These are phyloP conservation scores for Carapus acus DNA, from an alignment of 2,797 vertebrate genomes.

Conservation along the genomic window DNA sequence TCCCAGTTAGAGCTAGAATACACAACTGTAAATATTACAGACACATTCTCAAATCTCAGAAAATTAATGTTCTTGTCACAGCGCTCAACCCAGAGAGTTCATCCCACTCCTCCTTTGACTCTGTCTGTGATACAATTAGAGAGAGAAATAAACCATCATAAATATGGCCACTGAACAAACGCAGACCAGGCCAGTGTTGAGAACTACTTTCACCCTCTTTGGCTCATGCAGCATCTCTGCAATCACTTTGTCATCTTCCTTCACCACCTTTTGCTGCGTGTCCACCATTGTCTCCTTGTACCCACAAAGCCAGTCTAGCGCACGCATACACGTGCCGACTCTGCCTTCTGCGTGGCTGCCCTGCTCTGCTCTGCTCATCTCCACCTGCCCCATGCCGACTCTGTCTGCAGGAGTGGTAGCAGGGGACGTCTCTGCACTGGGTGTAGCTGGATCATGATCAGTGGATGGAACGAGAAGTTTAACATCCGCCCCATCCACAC, in stretches of 20 bases:
- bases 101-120: neutral
- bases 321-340: constrained; percentile 62
- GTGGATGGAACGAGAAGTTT: constrained; percentile 81
- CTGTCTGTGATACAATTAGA: constrained; percentile 69
- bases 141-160: constrained; percentile 96
- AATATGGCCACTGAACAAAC: constrained; percentile 90
- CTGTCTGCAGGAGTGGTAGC: constrained; percentile 79
- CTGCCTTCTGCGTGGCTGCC: constrained; percentile 42
- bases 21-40: constrained; percentile 75
- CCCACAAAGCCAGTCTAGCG: constrained; percentile 86
- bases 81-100: neutral
- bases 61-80: constrained; percentile 44
- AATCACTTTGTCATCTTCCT: constrained; percentile 76
- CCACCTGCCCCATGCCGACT: constrained; percentile 74
- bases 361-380: constrained; percentile 70
- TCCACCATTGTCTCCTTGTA: constrained; percentile 73
- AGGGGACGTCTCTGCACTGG: constrained; percentile 81
- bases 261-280: constrained; percentile 62
- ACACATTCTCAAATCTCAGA: constrained; percentile 51
- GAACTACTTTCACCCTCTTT: constrained; percentile 79
- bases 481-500: constrained; percentile 74
- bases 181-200: constrained; percentile 81
- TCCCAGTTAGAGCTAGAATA: constrained; percentile 59
- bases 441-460: constrained; percentile 70
- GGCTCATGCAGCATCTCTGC: constrained; percentile 89